Conservation (phyloP, 2,797 vertebrate genomes). For the Rhynchonycteris naso region DNA sequence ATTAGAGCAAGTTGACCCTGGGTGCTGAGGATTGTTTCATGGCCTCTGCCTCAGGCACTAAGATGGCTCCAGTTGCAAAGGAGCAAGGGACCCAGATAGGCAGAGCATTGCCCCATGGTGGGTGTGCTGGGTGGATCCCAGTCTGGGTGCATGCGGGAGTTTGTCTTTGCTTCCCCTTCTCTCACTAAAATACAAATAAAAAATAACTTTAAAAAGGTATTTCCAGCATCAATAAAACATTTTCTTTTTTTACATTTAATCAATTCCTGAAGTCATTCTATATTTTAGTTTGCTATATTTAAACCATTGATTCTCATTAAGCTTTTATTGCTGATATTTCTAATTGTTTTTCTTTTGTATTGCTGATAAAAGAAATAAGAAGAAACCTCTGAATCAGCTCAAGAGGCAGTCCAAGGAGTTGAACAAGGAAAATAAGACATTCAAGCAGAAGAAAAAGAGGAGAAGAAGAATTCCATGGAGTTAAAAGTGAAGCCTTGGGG, state of each 20-base stretch:
- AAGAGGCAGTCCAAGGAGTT: not conserved
- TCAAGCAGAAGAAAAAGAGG: not conserved
- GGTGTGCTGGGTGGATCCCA: no score
- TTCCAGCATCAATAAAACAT: not conserved
- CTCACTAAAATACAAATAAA: no score
- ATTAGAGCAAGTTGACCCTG: no score
- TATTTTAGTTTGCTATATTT: slow-evolving; percentile 18
- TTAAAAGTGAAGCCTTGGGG: not conserved
- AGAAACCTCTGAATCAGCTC: not conserved
- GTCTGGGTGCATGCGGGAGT: no score
- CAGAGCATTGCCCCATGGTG: no score
- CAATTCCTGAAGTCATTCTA: not conserved
- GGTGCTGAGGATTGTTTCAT: no score
- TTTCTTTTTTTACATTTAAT: not conserved
- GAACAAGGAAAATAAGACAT: not conserved
- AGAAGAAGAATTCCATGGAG: not conserved
- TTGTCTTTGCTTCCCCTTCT: no score
- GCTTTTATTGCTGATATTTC: not conserved
- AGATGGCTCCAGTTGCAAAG: no score
- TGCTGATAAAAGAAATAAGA: not conserved
- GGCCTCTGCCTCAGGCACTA: no score
- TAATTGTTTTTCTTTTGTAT: not conserved
- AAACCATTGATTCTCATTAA: slow-evolving; percentile 24
- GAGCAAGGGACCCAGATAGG: no score
- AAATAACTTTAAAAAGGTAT: not conserved